Evolutionary conservation across 2,888 invertebrate species (phyloP), one percentile per base, ranked within the genome.

Genomic region (Phytoseiulus persimilis): DNA sequence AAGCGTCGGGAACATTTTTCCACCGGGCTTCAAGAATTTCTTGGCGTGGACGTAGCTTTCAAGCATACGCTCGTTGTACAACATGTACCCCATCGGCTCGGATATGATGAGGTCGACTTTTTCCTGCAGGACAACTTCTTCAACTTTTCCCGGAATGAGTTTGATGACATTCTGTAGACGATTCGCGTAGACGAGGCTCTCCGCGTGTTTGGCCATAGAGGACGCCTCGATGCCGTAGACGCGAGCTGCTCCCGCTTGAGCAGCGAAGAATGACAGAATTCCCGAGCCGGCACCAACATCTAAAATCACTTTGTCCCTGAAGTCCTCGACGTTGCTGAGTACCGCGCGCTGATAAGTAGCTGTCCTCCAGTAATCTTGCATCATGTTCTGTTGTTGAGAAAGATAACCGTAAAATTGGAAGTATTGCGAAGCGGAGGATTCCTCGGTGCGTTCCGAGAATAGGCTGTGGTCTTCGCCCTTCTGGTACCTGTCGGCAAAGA

Each of bases 31-130:
- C 83, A 99, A 94, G 97, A 98, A 99, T 93, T 99, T 99, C 92
- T 99, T 97, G 3, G 99, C 98, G 94, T 99, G 99, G 90, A 99
- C 94, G 94, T 97, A 99, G 0, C 98, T 98, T 94, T 99, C 99
- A 91, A 99, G 94, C 99, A 99, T 99, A 91, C 99, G 94, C 93
- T 99, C 99, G 94, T 99, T 99, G 93, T 98, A 98, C 90, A 99
- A 94, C 99, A 99, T 99, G 93, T 99, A 99, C n/a, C 99, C 99
- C 99, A 99, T 99, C 0, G 99, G 99, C 93, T 99, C 99, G 0
- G 98, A 98, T 91, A 99, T 97, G 92, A 99, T 98, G 84, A 98
- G 95, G 93, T 99, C 99, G 32, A 99, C 98, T 92, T 94, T 95
- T 93, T 99, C 98, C 0, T 98, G 98, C 91, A 99, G 94, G 91